Percentiles rank a stretch among this genome's conserved stretches.
Evolutionary conservation across 2,888 invertebrate species (phyloP).

Genomic region (Malachius bipustulatus): DNA sequence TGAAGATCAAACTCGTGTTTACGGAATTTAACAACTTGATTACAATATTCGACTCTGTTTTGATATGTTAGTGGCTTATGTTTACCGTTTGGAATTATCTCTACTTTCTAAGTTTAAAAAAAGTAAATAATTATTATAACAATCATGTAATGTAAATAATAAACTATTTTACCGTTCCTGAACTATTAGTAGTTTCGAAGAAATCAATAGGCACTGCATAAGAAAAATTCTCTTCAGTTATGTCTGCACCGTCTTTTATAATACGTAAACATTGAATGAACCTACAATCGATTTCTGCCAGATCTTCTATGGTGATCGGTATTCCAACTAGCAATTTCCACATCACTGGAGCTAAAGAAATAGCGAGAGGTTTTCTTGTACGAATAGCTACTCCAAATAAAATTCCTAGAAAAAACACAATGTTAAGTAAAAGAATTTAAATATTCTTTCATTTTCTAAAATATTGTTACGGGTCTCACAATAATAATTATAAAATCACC

Average conservation of each 20-base stretch:
- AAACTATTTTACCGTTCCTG: conserved; percentile 38
- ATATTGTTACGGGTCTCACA: too few relatives aligned
- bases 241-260: conserved; percentile 45
- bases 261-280: conserved; percentile 47
- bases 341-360: conserved; percentile 48
- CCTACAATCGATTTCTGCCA: conserved; percentile 48
- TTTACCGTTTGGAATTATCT: conserved; percentile 49
- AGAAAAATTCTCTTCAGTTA: conserved; percentile 46
- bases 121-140: neutral
- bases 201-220: conserved; percentile 50
- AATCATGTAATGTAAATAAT: neutral
- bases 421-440: too few relatives aligned
- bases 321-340: conserved; percentile 52
- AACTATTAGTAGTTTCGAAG: conserved; percentile 50
- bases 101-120: conserved; percentile 36
- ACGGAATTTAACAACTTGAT: conserved; percentile 46
- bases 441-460: too few relatives aligned
- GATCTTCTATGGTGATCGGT: conserved; percentile 45
- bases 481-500: too few relatives aligned
- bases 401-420: conserved; percentile 38
- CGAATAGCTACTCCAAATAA: conserved; percentile 52
- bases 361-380: conserved; percentile 52
- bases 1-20: conserved; percentile 51
- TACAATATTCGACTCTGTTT: conserved; percentile 48
- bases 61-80: conserved; percentile 46